Conservation (phyloP, 2,888 invertebrate species). For the Ecliptopera silaceata region DNA sequence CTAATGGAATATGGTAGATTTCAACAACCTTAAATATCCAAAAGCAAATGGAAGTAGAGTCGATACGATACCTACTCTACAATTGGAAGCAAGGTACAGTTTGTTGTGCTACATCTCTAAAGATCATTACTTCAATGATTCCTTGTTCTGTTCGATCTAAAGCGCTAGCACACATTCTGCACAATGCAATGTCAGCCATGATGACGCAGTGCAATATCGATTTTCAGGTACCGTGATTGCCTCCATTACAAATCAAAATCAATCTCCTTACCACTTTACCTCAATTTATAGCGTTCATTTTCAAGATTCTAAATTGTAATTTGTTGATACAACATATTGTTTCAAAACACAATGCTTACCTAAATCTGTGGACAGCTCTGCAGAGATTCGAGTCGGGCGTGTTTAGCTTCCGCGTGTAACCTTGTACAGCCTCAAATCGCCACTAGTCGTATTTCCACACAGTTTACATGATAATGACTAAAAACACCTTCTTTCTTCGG, state of each 20-base stretch:
- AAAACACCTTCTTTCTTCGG: background rate
- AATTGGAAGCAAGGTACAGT: too few relatives aligned
- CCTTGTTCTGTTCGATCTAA: background rate
- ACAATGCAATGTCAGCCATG: slow-evolving; percentile 3
- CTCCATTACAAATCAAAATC: slow-evolving; percentile 7
- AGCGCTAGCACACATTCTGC: too few relatives aligned
- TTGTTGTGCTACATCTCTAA: too few relatives aligned
- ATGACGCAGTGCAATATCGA: slow-evolving; percentile 14
- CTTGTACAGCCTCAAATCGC: background rate
- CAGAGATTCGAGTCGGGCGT: background rate
- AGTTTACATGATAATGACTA: background rate
- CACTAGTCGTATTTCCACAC: background rate
- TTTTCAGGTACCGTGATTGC: background rate
- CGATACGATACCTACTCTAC: too few relatives aligned
- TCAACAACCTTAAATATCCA: too few relatives aligned
- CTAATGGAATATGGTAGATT: too few relatives aligned
- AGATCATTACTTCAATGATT: background rate
- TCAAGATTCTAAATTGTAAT: background rate
- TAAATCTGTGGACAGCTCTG: slow-evolving; percentile 3
- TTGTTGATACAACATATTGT: background rate
- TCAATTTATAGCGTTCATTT: background rate
- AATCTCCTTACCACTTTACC: background rate
- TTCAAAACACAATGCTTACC: background rate
- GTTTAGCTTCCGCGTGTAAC: too few relatives aligned
- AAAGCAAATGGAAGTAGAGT: too few relatives aligned